phyloP scores from a whole-genome alignment of 1,140 invertebrate genomes.

The Maconellicoccus hirsutus region DNA sequence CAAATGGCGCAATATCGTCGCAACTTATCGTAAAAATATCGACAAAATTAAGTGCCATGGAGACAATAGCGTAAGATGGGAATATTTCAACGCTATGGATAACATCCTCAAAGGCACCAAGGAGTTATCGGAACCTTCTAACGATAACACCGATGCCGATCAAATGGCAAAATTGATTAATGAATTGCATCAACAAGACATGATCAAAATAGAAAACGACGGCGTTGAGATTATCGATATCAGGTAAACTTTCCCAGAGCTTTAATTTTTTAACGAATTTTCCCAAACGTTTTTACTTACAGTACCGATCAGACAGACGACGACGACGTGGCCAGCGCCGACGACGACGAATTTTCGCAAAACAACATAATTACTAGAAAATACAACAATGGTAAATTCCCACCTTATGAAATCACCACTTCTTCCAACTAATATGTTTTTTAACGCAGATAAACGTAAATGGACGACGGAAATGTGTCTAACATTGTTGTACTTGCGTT shows the following conservation, averaged over 20 bases:
- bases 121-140: background rate
- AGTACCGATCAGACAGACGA: background rate
- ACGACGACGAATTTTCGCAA: background rate
- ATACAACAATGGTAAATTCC: background rate
- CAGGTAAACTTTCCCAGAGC: background rate
- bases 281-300: too few relatives aligned
- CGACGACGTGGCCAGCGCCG: background rate
- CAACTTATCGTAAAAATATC: slow-evolving; percentile 27
- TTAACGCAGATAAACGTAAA: slow-evolving; percentile 23
- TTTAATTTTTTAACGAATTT: too few relatives aligned
- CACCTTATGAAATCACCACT: background rate
- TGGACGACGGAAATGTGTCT: slow-evolving; percentile 27
- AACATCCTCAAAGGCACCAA: slow-evolving; percentile 25
- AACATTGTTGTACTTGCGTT: slow-evolving; percentile 23
- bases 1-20: slow-evolving; percentile 27
- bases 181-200: too few relatives aligned
- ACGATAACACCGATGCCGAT: background rate
- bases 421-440: background rate
- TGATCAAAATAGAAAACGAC: background rate
- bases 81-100: slow-evolving; percentile 27
- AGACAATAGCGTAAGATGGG: slow-evolving; percentile 26
- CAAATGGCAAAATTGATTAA: background rate
- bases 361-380: background rate
- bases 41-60: slow-evolving; percentile 25
- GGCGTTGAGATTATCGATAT: background rate